Conservation (phyloP, 1,140 invertebrate species). For the Bilobella aurantiaca region DNA sequence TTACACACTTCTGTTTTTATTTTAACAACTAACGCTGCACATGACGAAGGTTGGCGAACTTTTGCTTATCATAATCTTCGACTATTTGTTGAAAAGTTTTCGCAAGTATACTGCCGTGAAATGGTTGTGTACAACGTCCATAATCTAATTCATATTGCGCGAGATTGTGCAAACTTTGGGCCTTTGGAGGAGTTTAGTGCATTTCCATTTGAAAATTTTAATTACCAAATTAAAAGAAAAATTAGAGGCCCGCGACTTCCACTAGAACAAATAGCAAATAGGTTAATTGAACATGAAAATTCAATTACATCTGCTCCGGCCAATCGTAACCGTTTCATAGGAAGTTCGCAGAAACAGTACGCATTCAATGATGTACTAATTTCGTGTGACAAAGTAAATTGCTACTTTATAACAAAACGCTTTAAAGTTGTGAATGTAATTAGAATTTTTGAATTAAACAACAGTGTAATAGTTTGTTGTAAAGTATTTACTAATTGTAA, state of each 20-base stretch:
- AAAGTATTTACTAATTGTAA: too few species aligned
- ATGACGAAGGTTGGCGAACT: conserved; percentile 14
- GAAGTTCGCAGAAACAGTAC: too few species aligned
- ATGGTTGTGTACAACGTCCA: conserved; percentile 40
- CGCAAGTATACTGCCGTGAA: conserved; percentile 35
- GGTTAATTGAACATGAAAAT: conserved; percentile 33
- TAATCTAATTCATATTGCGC: conserved; percentile 38
- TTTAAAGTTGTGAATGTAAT: too few species aligned
- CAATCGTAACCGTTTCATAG: too few species aligned
- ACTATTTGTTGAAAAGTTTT: conserved; percentile 34
- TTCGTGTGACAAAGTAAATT: too few species aligned
- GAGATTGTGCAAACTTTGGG: conserved; percentile 37
- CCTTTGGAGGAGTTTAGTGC: conserved; percentile 36
- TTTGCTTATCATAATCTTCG: too few species aligned
- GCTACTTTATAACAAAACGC: too few species aligned
- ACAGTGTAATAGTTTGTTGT: too few species aligned
- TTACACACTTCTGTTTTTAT: conserved; percentile 39
- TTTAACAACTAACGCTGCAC: conserved; percentile 30
- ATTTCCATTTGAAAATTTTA: conserved; percentile 39
- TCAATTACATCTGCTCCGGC: too few species aligned
- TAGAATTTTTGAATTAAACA: too few species aligned
- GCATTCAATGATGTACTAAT: too few species aligned
- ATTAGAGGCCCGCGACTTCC: conserved; percentile 32
- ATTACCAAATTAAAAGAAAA: conserved; percentile 36
- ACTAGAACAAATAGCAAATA: conserved; percentile 35